Percentiles rank a stretch among this genome's conserved stretches.
These are phyloP conservation scores for Zaprionus nigranus DNA, from an alignment of 1,140 invertebrate species.

Conservation along the genomic window DNA sequence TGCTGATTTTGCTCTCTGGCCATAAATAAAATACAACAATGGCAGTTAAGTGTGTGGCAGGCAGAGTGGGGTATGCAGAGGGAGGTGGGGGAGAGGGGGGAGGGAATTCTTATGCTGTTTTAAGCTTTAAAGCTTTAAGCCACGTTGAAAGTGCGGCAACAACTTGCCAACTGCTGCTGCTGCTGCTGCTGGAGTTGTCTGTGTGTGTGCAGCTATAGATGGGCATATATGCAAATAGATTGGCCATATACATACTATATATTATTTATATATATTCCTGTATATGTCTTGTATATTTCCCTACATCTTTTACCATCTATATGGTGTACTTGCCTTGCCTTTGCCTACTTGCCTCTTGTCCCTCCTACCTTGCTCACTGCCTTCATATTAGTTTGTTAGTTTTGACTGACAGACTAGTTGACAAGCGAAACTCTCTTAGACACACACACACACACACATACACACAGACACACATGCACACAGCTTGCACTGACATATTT, in stretches of 20 bases:
- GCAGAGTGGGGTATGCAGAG: too few species aligned
- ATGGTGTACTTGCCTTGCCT: background rate
- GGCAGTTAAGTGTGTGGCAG: conserved; percentile 2
- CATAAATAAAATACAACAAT: conserved; percentile 57
- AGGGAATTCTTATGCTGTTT: conserved; percentile 23
- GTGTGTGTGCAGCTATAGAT: background rate
- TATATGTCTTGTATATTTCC: background rate
- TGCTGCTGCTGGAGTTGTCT: too few species aligned
- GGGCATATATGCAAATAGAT: background rate
- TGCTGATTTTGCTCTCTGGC: conserved; percentile 26
- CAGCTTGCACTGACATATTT: background rate
- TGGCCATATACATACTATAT: background rate
- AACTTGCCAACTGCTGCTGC: background rate
- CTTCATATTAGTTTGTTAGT: conserved; percentile 21
- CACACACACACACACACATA: background rate
- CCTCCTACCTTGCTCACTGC: background rate
- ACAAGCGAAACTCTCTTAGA: conserved; percentile 17
- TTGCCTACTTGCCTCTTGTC: background rate
- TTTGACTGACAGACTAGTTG: conserved; percentile 30
- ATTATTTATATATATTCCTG: background rate
- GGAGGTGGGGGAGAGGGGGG: background rate
- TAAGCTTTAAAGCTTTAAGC: conserved; percentile 37
- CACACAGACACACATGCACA: background rate
- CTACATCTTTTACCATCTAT: background rate
- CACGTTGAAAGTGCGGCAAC: conserved; percentile 2